phyloP scores from a whole-genome alignment of 2,113 vertebrate species.

The Sturnus vulgaris region DNA sequence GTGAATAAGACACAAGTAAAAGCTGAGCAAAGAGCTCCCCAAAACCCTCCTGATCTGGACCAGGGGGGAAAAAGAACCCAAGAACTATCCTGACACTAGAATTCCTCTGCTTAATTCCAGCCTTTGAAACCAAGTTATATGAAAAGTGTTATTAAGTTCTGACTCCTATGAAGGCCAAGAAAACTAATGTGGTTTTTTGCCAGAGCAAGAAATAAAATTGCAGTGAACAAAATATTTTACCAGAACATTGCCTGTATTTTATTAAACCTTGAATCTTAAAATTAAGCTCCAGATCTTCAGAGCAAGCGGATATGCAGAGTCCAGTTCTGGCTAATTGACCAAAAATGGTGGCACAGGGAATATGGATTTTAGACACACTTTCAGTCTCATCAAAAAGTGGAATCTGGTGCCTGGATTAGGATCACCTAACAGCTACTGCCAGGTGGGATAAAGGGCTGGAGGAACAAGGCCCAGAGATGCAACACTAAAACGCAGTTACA shows the following conservation, averaged over 20 bases:
- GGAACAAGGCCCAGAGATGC: neutral
- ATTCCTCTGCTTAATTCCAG: neutral
- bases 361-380: accelerated
- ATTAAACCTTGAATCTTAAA: neutral
- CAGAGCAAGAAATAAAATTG: neutral
- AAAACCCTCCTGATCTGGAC: neutral
- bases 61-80: neutral
- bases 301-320: neutral
- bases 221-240: neutral
- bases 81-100: neutral
- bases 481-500: neutral
- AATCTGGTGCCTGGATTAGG: neutral
- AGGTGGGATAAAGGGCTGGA: neutral
- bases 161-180: neutral
- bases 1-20: neutral
- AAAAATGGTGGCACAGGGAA: neutral
- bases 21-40: neutral
- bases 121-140: neutral
- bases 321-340: neutral
- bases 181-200: neutral
- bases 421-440: neutral
- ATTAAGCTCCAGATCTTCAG: neutral
- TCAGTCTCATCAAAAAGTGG: neutral
- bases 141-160: neutral
- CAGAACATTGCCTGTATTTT: neutral